Conservation (phyloP, 2,113 vertebrate species). For the Leuciscus idus region DNA sequence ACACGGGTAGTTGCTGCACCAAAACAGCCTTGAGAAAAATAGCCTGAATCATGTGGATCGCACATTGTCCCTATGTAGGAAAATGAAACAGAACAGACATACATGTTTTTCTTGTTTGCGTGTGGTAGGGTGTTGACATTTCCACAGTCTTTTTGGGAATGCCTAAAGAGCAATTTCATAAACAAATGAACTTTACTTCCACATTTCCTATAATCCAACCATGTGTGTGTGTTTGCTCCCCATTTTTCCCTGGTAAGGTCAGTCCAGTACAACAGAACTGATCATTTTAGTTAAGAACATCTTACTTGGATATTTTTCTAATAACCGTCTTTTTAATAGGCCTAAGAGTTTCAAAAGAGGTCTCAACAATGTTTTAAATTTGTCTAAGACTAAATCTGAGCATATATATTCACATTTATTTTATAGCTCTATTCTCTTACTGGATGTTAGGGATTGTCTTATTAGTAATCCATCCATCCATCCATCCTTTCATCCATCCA, state of each 20-base stretch:
- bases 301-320: not conserved
- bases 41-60: constrained; percentile 7
- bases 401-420: not conserved
- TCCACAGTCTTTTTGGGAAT: not conserved
- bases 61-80: not conserved
- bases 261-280: not conserved
- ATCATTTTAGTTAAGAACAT: not conserved
- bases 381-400: not conserved
- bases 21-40: constrained; percentile 7
- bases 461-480: too few species aligned
- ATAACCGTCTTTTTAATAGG: not conserved
- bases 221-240: not conserved
- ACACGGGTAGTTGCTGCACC: not conserved
- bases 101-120: not conserved
- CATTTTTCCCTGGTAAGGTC: not conserved
- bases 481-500: too few species aligned
- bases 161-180: not conserved
- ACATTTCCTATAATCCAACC: not conserved
- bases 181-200: not conserved
- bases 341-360: too few species aligned
- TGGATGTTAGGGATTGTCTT: not conserved
- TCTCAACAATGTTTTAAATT: not conserved
- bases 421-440: not conserved
- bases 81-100: not conserved
- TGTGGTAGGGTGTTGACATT: not conserved